These are phyloP conservation scores for Euzophera pinguis DNA, from an alignment of 2,888 invertebrate species.

Conservation along the genomic window DNA sequence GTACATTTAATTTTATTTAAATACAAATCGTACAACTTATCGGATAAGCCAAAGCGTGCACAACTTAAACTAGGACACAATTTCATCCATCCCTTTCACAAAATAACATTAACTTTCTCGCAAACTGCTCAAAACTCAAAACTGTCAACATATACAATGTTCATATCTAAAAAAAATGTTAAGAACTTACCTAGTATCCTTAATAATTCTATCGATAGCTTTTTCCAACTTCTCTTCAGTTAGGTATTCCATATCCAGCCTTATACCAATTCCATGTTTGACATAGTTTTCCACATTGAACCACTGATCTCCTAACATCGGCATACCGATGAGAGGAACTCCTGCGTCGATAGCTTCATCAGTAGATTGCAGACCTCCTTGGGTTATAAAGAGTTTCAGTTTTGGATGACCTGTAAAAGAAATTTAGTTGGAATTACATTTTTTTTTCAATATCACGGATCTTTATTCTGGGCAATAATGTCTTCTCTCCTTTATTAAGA, in stretches of 20 bases:
- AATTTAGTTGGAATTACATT: background rate
- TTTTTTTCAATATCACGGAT: too few species aligned
- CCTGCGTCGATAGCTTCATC: conserved; percentile 55
- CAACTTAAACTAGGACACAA: too few species aligned
- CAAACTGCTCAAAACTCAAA: too few species aligned
- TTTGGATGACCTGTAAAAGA: conserved; percentile 52
- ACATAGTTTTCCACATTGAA: conserved; percentile 42
- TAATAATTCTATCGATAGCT: conserved; percentile 29
- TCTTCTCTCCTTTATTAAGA: too few species aligned
- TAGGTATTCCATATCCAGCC: conserved; percentile 26
- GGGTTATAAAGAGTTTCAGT: conserved; percentile 59
- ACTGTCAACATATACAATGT: too few species aligned
- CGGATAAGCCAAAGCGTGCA: too few species aligned
- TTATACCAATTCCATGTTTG: conserved; percentile 30
- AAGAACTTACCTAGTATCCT: conserved; percentile 28
- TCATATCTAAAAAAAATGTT: too few species aligned
- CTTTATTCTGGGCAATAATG: background rate
- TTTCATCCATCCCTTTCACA: too few species aligned
- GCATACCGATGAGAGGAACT: conserved; percentile 52
- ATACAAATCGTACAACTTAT: too few species aligned
- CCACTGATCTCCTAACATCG: conserved; percentile 55
- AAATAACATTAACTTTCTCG: too few species aligned
- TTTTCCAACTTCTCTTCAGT: conserved; percentile 31
- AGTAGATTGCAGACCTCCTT: conserved; percentile 60
- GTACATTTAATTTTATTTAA: too few species aligned